phyloP scores from a whole-genome alignment of 2,113 vertebrate species.

The Ahaetulla prasina region DNA sequence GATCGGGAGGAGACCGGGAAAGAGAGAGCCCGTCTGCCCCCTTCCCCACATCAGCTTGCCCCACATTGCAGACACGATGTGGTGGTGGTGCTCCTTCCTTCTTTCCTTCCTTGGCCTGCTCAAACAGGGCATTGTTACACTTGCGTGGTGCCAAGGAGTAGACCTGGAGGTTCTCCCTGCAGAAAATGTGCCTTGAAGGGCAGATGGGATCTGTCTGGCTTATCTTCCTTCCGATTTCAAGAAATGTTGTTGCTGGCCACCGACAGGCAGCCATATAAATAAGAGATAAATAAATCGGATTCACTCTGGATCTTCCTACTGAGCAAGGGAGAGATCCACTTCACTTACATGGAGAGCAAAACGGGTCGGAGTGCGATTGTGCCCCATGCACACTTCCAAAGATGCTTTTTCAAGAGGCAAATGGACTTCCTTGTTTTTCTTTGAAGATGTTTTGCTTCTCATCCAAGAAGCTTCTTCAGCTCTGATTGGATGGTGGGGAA shows the following conservation, averaged over 20 bases:
- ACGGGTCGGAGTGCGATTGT: accelerated
- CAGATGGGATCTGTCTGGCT: not conserved
- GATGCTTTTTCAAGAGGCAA: too few relatives aligned
- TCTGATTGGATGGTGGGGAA: too few relatives aligned
- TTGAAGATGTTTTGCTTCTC: too few relatives aligned
- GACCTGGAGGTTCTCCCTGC: not conserved
- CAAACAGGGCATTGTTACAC: not conserved
- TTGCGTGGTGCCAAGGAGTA: accelerated
- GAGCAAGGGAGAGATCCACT: not conserved
- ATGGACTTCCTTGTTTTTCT: too few relatives aligned
- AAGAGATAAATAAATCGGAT: not conserved
- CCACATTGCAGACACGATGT: not conserved
- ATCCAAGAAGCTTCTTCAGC: too few relatives aligned
- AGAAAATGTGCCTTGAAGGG: not conserved
- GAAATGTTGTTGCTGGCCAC: not conserved
- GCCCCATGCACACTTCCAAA: not conserved
- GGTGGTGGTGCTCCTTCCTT: not conserved
- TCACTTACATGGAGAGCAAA: not conserved
- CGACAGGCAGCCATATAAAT: not conserved
- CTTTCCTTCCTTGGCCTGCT: not conserved
- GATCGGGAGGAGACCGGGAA: not conserved
- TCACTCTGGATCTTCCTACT: not conserved
- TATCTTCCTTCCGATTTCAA: not conserved
- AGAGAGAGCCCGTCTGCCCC: not conserved
- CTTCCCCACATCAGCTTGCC: not conserved